These are phyloP conservation scores for Lasioglossum villosulum DNA, from an alignment of 2,888 invertebrate species.

Conservation along the genomic window DNA sequence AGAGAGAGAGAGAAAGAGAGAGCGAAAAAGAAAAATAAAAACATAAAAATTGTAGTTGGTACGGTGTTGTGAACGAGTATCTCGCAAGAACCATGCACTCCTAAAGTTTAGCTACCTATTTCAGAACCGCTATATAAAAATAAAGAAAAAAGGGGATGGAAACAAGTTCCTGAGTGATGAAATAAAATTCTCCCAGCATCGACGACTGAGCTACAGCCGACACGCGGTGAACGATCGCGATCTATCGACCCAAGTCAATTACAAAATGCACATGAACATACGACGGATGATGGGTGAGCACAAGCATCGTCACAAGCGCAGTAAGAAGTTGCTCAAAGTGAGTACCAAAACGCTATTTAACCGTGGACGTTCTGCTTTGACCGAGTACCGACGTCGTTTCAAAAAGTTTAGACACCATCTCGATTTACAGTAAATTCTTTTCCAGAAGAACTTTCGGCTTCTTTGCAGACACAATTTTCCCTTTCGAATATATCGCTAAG, in stretches of 20 bases:
- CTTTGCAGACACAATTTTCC: too few relatives aligned
- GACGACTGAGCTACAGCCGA: constrained; percentile 94
- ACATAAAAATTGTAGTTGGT: not conserved
- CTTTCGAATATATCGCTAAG: too few relatives aligned
- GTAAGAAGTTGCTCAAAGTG: constrained; percentile 94
- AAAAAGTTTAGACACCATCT: not conserved
- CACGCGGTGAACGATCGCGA: constrained; percentile 96
- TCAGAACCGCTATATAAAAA: constrained; percentile 28
- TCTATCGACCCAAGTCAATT: constrained; percentile 93
- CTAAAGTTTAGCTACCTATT: constrained; percentile 25
- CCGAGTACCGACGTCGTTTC: not conserved
- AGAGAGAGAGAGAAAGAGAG: not conserved
- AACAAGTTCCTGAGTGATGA: constrained; percentile 27
- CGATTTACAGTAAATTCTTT: not conserved
- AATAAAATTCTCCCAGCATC: constrained; percentile 88
- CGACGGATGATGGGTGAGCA: constrained; percentile 94
- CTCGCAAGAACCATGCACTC: not conserved
- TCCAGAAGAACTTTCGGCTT: not conserved
- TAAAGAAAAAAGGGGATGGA: constrained; percentile 12
- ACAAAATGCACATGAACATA: constrained; percentile 96
- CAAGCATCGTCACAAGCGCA: constrained; percentile 92
- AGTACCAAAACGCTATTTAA: constrained; percentile 45
- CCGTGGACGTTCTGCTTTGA: not conserved
- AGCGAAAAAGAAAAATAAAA: not conserved
- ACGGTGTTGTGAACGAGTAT: not conserved